Base-by-base conservation (phyloP, 2,888 invertebrate species). In the Elysia crispata region DNA sequence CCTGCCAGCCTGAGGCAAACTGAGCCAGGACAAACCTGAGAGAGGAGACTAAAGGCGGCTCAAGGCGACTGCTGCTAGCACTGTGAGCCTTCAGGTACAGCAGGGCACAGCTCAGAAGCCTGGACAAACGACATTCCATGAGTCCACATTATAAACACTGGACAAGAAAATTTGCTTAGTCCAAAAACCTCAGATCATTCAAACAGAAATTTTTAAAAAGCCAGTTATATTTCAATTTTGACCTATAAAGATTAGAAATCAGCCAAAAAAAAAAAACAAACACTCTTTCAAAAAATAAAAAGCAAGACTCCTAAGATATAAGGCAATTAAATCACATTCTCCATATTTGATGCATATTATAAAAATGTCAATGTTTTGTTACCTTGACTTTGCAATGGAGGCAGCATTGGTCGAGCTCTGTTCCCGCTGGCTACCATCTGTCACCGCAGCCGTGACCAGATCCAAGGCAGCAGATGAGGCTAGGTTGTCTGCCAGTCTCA, bases 1-100 rank as follows among this genome's bases (percentile, higher is more conserved):
- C 94, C 87, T 95, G 95, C 97, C 97, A 98, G 0, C 95, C 93
- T 77, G 93, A 91, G 30, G 95, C 95, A 75, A 96, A 94, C 64
- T 94, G 83, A 31, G 85, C 82, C 54, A 91, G 84, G 20, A 91
- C 77, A 13, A 83, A 67, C 30, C 85, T 86, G 83, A 91, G 83
- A 41, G 85, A 83, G n/a, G 57, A 66, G 6, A 87, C 66, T 18
- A 86, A 79, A 33, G 83, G 76, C 8, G 82, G 25, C 33, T 87
- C 84, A 62, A 91, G 76, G 33, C 83, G 80, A n/a, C 79, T 83
- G 20, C 83, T 93, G 0, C 96, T 90, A 0, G 95, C 93, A 0
- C 95, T 94, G 50, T 94, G 92, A 93, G 96, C 96, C 80, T 94
- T 94, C 5, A 96, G 90, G 86, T 96, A 96, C 30, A 94, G 92